These are phyloP conservation scores for Mirounga angustirostris DNA, from an alignment of 2,113 vertebrate genomes.

Conservation along the genomic window DNA sequence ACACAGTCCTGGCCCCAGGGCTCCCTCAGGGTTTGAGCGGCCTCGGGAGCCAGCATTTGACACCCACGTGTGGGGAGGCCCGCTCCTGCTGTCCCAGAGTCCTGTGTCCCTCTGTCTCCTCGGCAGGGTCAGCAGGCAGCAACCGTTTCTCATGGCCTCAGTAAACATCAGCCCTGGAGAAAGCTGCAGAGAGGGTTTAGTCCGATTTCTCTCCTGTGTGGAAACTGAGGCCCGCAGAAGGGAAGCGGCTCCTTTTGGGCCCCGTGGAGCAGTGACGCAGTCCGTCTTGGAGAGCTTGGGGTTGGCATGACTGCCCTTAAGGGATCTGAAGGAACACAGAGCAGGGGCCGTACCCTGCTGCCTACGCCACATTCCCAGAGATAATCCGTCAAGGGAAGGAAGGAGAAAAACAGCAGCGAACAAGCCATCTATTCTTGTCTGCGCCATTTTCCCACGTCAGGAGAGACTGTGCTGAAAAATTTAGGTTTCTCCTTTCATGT, in stretches of 20 bases:
- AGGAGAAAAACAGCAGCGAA: slow-evolving; percentile 83
- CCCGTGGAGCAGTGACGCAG: too few relatives aligned
- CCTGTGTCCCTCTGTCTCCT: neutral
- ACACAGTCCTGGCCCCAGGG: neutral
- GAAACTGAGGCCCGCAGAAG: slow-evolving; percentile 50
- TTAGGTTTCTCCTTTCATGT: slow-evolving; percentile 88
- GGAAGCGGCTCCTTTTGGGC: neutral
- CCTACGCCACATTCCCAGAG: slow-evolving; percentile 84
- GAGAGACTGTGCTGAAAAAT: slow-evolving; percentile 87
- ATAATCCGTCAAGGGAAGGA: slow-evolving; percentile 86
- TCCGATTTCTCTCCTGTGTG: neutral
- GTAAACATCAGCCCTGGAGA: neutral
- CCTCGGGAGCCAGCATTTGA: neutral
- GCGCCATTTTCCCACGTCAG: slow-evolving; percentile 89
- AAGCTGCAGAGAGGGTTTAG: neutral
- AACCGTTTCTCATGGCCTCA: neutral
- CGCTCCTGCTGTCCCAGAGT: neutral
- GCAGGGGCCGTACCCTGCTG: slow-evolving; percentile 60
- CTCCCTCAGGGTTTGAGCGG: neutral
- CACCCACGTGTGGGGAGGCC: neutral
- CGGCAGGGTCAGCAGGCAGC: neutral
- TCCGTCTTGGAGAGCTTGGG: neutral
- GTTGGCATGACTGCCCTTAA: slow-evolving; percentile 77
- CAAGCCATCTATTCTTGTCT: slow-evolving; percentile 90
- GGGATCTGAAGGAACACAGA: slow-evolving; percentile 68